These are phyloP conservation scores for Cryptops parisi DNA, from an alignment of 2,888 invertebrate species.

Conservation along the genomic window DNA sequence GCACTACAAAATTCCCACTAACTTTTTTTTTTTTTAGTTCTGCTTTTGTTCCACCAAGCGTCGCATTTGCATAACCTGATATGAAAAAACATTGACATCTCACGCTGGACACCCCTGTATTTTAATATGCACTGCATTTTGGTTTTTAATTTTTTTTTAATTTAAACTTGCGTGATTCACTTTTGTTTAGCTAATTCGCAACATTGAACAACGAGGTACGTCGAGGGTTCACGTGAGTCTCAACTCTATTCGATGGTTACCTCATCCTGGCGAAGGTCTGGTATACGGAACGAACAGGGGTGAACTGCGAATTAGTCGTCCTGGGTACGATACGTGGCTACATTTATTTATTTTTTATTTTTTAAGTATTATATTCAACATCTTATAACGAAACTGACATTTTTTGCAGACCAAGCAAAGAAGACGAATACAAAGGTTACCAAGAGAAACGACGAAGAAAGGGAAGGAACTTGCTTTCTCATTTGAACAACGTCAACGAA, in stretches of 20 bases:
- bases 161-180: background rate
- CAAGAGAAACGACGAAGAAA: background rate
- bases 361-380: background rate
- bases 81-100: no score
- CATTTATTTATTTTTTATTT: background rate
- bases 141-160: no score
- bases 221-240: conserved; percentile 51
- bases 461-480: background rate
- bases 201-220: conserved; percentile 49
- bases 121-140: no score
- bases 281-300: conserved; percentile 76
- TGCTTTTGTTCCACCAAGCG: no score
- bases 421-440: background rate
- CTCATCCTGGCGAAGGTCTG: conserved; percentile 64
- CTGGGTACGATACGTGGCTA: conserved; percentile 7
- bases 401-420: conserved; percentile 2
- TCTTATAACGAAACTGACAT: background rate
- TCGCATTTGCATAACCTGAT: no score
- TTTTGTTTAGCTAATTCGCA: conserved; percentile 37
- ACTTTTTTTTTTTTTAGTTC: background rate
- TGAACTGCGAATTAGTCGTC: conserved; percentile 38
- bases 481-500: background rate
- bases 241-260: conserved; percentile 73
- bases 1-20: background rate
- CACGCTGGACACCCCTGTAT: no score